Evolutionary conservation across 2,797 vertebrate species (phyloP), one percentile per base, ranked within the genome.

Genomic region (Cyprinodon diabolis): DNA sequence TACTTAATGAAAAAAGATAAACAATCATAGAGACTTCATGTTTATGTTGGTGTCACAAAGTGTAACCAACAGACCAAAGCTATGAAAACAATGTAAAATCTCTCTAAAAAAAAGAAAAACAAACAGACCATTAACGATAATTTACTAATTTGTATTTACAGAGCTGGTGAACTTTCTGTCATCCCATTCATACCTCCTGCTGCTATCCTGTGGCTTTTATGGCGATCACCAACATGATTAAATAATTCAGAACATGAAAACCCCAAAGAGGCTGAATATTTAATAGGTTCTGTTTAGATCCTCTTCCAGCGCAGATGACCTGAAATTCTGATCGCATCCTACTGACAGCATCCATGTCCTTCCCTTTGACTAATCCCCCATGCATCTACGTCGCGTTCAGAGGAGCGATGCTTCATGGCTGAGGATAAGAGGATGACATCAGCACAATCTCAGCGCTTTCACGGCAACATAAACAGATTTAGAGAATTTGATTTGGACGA

Each of bases 221-320:
- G 14, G 49, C 37, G 13, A 49, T 57, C 1, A 65, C 45, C 8
- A 57, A 9, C 1, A 11, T 48, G 23, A 4, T 52, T 76, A 35
- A 47, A 86, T 69, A 17, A 86, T 79, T 74, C 65, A 83, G 51
- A 11, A 30, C 0, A 30, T 21, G 47, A 51, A 75, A 75, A 71
- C 47, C 68, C 70, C 35, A 17, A 66, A 71, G 21, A 25, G 19
- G 23, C 48, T 73, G 37, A 72, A 69, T 76, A 69, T 76, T 74
- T 71, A 0, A 76, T 45, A n/a, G 35, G 15, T 0, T 40, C 35
- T 17, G 35, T 62, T 62, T 40, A 40, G 35, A 40, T 62, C 37
- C 15, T 62, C 58, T 25, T 21, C 35, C 15, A 62, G 58, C 35
- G 1, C 35, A 40, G 58, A 1, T 0, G 58, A 30, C 37, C 30